Base-by-base conservation (phyloP, 2,797 vertebrate species). In the Hydrocynus forskahlii region DNA sequence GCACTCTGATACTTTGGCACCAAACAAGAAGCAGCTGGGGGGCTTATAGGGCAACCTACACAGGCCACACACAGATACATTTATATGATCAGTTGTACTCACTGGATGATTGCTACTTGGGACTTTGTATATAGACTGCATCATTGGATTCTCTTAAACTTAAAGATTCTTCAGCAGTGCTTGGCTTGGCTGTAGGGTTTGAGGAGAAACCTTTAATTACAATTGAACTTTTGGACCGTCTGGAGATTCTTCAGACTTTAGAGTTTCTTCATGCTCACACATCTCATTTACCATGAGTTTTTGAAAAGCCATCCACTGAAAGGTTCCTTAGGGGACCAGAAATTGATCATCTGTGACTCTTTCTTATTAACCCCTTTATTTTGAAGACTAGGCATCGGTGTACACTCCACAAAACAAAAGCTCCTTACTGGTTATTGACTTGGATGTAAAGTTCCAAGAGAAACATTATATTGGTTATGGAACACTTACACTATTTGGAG, bases 21-120 rank as follows among this genome's bases (percentile, higher is more conserved):
- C 16, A 57, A 81, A 81, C 69, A 45, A 29, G 68, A 76, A 81
- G 80, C 75, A 82, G 81, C 81, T 82, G 81, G 60, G 75, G 17
- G 69, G 81, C 69, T 82, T 78, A 82, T 66, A 78, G 68, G 54
- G 40, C 81, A 73, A 73, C 70, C 70, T 57, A 67, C 50, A 54
- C 74, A 57, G 81, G 81, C 75, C 81, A 73, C 75, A 73, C 81
- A 72, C 75, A 57, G 67, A 82, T 82, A 82, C 57, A 57, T 52
- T 73, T 73, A 73, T 38, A 77, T 73, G 74, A 72, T 81, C 67
- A 77, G 81, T 78, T 73, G 52, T 38, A 48, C 75, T 35, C 16
- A 19, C 29, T 73, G 38, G 25, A 73, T 52, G 29, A 21, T 17
- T 75, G 16, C 64, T 75, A n/a, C 63, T 4, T 25, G 43, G 71